Base-by-base conservation (phyloP, 2,888 invertebrate genomes). In the Oxyteleia sp. region DNA sequence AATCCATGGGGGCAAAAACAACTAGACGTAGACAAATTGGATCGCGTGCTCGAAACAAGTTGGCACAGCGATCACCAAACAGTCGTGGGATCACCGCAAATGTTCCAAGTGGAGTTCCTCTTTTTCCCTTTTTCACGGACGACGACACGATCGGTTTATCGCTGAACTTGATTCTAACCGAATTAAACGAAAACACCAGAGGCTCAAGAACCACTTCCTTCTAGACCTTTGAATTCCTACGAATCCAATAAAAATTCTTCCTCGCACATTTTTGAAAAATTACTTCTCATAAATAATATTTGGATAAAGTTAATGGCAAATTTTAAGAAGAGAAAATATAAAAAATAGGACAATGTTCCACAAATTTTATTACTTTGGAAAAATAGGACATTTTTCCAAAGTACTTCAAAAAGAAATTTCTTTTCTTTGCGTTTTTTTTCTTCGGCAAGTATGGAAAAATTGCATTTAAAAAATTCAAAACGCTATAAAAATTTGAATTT, bases 11-110 rank as follows among this genome's bases (percentile, higher is more conserved):
- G 85, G 83, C 78, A 66, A 81, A 92, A 92, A 92, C 92, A 92
- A 92, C 91, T 91, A 93, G 92, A 92, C 92, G 89, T 89, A 92
- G 93, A 93, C 92, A 93, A 93, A 93, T 93, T 93, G 92, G 91
- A 87, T 93, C 90, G 93, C 93, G 93, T 93, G 93, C 87, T 90
- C 75, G 89, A 92, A 92, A 91, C 92, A 91, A 93, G 93, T 93
- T 93, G 93, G 93, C 93, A 93, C 91, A 93, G 92, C 91, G 92
- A 93, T 93, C 93, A 92, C 92, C 92, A 92, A 92, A 92, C 91
- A 92, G 91, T 90, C 92, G 92, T 91, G 92, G 91, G 92, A 92
- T 89, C 88, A 84, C 66, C 84, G 88, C 92, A 92, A 92, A 92
- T 92, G 92, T 92, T 92, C 80, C 71, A 71, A 79, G 78, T 78